Percentiles rank a stretch among this genome's conserved stretches.
phyloP scores from a whole-genome alignment of 2,888 invertebrate genomes.

The Cerastis leucographa region DNA sequence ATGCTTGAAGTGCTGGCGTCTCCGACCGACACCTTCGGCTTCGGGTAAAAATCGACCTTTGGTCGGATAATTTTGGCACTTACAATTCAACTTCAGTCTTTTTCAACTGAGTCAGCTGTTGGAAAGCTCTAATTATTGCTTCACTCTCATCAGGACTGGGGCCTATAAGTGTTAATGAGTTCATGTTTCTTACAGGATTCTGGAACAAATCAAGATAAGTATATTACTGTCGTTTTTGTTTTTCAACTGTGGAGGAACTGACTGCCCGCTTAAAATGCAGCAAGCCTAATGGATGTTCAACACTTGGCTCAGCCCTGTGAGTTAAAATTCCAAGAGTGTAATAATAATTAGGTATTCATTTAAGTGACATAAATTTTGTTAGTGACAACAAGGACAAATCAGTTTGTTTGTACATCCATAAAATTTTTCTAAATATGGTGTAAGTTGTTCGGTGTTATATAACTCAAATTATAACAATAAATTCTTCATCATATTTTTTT shows the following conservation, averaged over 20 bases:
- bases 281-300: not conserved
- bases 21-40: no score
- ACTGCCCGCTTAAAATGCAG: not conserved
- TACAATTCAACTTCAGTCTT: slow-evolving; percentile 80
- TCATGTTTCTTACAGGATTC: slow-evolving; percentile 77
- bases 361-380: not conserved
- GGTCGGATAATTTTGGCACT: slow-evolving; percentile 68
- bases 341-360: not conserved
- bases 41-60: no score
- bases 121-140: slow-evolving; percentile 77
- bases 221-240: not conserved
- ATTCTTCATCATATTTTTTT: no score
- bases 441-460: not conserved
- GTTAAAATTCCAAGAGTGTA: not conserved
- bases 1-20: no score
- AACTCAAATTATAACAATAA: no score
- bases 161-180: slow-evolving; percentile 74
- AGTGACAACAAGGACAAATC: not conserved
- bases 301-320: no score
- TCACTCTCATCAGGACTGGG: slow-evolving; percentile 79
- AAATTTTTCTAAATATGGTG: not conserved
- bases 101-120: slow-evolving; percentile 79
- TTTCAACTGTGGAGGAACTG: not conserved
- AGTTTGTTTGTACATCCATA: no score
- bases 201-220: slow-evolving; percentile 65